Evolutionary conservation across 2,797 vertebrate species (phyloP).

Genomic region (Tachyglossus aculeatus): DNA sequence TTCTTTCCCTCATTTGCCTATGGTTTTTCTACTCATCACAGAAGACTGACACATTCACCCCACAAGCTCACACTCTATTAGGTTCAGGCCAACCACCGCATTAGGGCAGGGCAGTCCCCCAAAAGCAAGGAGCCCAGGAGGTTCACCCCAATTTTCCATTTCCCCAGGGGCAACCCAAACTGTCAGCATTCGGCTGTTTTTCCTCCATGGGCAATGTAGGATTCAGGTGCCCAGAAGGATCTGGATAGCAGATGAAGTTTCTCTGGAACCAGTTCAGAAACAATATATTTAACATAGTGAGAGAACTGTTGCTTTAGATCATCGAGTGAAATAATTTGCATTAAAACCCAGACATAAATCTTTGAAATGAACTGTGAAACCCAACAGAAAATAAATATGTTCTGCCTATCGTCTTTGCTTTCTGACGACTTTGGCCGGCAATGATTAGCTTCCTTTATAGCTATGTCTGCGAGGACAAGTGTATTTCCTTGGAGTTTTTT

Average conservation of each 20-base stretch:
- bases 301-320: neutral
- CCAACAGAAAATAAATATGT: neutral
- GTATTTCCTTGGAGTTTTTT: neutral
- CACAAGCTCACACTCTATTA: too few relatives aligned
- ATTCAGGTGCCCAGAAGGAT: neutral
- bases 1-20: too few relatives aligned
- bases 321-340: neutral
- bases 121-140: too few relatives aligned
- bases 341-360: neutral
- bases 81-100: too few relatives aligned
- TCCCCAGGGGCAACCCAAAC: too few relatives aligned
- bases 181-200: too few relatives aligned
- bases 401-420: neutral
- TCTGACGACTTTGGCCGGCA: neutral
- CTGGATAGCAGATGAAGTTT: conserved; percentile 12
- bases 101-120: too few relatives aligned
- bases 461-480: neutral
- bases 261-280: neutral
- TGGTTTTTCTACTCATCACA: too few relatives aligned
- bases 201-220: conserved; percentile 2
- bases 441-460: neutral
- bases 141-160: too few relatives aligned
- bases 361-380: conserved; percentile 12
- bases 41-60: too few relatives aligned
- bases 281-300: neutral